Base-by-base conservation (phyloP, 1,140 invertebrate genomes). In the Thaumatotibia leucotreta region DNA sequence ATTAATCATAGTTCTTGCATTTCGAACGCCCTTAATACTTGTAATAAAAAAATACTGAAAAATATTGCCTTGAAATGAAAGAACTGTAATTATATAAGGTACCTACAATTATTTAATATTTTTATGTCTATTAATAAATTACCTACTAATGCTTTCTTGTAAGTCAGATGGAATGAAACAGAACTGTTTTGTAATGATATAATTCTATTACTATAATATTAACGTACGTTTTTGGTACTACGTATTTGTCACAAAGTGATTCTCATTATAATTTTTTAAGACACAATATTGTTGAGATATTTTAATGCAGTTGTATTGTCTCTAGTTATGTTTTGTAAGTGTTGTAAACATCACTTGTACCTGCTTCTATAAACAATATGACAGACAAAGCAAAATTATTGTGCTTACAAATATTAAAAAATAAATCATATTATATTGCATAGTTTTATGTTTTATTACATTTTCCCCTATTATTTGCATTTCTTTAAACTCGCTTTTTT, bases 331-430 rank as follows among this genome's bases (percentile, higher is more conserved):
- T 78, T 78, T 79, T 81, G 66, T 90, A 84, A 85, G 77, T 84
- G 81, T 90, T 86, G 73, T 78, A 82, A 82, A 86, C 84, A 88
- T 90, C 84, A 90, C 82, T 84, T 84, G 88, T 90, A 90, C 88
- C 88, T 89, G 87, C 87, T 88, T 88, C 83, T 76, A 84, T 74
- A 82, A 78, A 80, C 78, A 82, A 88, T 88, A 88, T 88, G 82
- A 83, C 84, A 83, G 80, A 87, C 88, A 87, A 88, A 90, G 88
- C 88, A 90, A 90, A 90, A 88, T 90, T 88, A 88, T 79, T 88
- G 86, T 84, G 88, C 88, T 90, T 90, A 88, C 82, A 75, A 83
- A 88, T 58, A 63, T 86, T 83, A 82, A 86, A 83, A 80, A 90
- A 88, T 90, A 90, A 90, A 90, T 84, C 80, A 85, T 86, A 82